A percentile compares a stretch with the other conserved stretches of the same genome.
phyloP scores from a whole-genome alignment of 2,888 invertebrate species.

The Unio pictorum region DNA sequence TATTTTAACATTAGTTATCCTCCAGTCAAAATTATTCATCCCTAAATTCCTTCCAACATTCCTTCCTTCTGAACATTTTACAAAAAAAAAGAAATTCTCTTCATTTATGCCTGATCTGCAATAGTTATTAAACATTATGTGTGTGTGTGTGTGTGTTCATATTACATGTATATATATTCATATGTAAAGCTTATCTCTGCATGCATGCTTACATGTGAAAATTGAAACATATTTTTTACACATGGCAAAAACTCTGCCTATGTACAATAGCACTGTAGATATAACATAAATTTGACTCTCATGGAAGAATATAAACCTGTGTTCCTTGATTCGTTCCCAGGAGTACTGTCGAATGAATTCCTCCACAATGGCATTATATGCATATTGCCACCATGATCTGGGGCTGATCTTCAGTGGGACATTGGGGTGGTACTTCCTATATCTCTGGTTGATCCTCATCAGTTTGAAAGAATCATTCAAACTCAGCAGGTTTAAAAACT shows the following conservation, averaged over 20 bases:
- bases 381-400: constrained; percentile 84
- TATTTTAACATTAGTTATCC: no score
- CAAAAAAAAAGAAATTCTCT: no score
- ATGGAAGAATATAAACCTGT: constrained; percentile 73
- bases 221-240: no score
- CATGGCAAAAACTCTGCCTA: not conserved
- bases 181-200: no score
- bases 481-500: constrained; percentile 77
- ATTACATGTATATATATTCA: no score
- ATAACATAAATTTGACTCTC: not conserved
- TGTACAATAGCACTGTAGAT: not conserved
- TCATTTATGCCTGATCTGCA: no score
- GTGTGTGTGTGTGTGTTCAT: no score
- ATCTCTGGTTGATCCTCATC: constrained; percentile 80
- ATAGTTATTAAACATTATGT: no score
- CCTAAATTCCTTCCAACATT: no score
- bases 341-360: constrained; percentile 83
- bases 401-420: constrained; percentile 76
- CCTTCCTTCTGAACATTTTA: no score
- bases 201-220: not conserved
- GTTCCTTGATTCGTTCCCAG: constrained; percentile 81
- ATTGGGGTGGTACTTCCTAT: constrained; percentile 78
- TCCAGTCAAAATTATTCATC: no score
- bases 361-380: constrained; percentile 80
- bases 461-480: constrained; percentile 73